Base-by-base conservation (phyloP, 1,140 invertebrate species). In the Choristoneura fumiferana region DNA sequence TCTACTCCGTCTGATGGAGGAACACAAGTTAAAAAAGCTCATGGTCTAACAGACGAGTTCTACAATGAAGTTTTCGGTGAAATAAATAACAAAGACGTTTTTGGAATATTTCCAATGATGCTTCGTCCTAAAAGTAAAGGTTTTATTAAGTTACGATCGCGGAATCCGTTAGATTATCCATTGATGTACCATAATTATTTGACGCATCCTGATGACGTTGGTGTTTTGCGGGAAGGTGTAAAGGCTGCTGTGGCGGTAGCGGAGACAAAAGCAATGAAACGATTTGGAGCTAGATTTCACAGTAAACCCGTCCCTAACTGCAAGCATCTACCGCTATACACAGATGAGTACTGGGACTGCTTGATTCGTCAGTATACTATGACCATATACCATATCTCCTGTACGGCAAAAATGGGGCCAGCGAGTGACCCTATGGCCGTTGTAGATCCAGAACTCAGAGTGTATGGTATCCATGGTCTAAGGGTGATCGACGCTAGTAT, bases 171-270 rank as follows among this genome's bases (percentile, higher is more conserved):
- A 4, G 92, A 95, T 2, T 95, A 97, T 82, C 98, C 98, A 0
- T 79, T 97, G 2, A 91, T 99, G 56, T 95, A 96, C 69, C 96
- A 98, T 67, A 98, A 97, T 74, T 98, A 98, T 73, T 86, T 98
- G 29, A 95, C 95, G 0, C 92, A 97, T 86, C 94, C 93, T 0
- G 92, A 95, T 18, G 96, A 97, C 66, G 93, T 97, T 0, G 88
- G 92, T 14, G 94, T 96, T 0, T 73, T 97, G 35, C 88, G 95
- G 40, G 95, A 97, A 88, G 96, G 96, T 12, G 94, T 96, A 0
- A 97, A 97, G 80, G 94, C 95, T 0, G 94, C 94, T 0, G 79
- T 98, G 1, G 95, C 95, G 0, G 91, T 96, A n/a, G 93, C 92
- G 0, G 92, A 95, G 73, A 95, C 94, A 0, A 86, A 91, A 58